These are phyloP conservation scores for Cataglyphis cursor DNA, from an alignment of 2,888 invertebrate genomes.

Conservation along the genomic window DNA sequence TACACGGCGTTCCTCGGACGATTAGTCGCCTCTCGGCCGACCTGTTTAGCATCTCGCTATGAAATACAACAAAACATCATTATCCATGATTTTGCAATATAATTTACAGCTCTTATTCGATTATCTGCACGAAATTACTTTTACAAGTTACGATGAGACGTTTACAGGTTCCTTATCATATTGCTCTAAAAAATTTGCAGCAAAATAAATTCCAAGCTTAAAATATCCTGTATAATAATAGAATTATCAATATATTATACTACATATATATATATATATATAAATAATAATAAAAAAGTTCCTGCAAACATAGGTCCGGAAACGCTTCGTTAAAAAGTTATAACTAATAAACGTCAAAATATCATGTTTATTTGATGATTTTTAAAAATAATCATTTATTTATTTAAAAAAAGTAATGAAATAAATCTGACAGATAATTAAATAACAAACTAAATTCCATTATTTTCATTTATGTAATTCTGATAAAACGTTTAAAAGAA, in stretches of 20 bases:
- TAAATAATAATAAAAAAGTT: no score
- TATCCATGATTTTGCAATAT: background rate
- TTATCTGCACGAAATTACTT: background rate
- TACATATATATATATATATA: no score
- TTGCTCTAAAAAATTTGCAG: background rate
- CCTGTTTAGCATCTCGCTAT: slow-evolving; percentile 31
- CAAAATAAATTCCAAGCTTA: background rate
- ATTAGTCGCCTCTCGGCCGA: slow-evolving; percentile 60
- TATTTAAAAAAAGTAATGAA: no score
- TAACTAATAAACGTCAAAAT: no score
- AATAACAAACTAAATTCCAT: no score
- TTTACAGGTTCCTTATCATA: background rate
- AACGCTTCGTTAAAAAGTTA: no score
- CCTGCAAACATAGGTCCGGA: no score
- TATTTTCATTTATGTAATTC: no score
- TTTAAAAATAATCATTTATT: no score
- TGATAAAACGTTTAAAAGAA: no score
- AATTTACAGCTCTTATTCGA: slow-evolving; percentile 5
- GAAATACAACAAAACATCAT: slow-evolving; percentile 10
- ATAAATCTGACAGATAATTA: no score
- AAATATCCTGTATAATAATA: background rate
- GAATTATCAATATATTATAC: background rate
- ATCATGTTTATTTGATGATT: no score
- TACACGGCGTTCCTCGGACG: slow-evolving; percentile 54
- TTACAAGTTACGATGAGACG: background rate